Evolutionary conservation across 2,888 invertebrate species (phyloP).

Genomic region (Cryptops parisi): DNA sequence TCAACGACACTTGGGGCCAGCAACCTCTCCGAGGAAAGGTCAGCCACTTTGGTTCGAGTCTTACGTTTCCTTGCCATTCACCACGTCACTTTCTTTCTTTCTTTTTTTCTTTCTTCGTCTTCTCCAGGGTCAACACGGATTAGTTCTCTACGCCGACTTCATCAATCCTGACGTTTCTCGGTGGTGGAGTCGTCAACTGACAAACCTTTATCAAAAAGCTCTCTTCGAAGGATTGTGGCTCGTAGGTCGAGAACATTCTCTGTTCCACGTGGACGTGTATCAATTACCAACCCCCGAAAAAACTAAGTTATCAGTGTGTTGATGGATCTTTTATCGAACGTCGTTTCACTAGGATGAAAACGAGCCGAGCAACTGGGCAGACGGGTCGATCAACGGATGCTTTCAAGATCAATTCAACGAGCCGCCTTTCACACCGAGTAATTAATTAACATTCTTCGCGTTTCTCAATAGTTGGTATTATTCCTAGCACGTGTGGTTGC

Average conservation of each 20-base stretch:
- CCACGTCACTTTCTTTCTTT: background rate
- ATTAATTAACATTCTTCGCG: background rate
- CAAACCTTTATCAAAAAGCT: background rate
- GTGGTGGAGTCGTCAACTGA: conserved; percentile 6
- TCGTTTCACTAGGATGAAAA: background rate
- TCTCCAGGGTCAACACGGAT: background rate
- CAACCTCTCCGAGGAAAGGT: background rate
- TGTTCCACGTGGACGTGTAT: too few species aligned
- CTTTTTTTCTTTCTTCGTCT: background rate
- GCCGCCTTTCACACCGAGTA: background rate
- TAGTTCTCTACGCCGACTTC: background rate
- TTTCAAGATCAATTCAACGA: background rate
- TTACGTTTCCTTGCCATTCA: background rate
- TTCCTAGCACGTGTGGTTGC: too few species aligned
- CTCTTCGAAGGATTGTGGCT: conserved; percentile 4
- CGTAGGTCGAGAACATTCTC: background rate
- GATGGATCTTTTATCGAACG: background rate
- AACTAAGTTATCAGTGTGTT: background rate
- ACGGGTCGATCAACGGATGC: background rate
- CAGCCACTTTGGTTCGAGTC: background rate
- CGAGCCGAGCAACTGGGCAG: background rate
- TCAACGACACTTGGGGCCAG: conserved; percentile 1
- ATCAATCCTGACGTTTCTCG: background rate
- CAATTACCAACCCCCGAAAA: too few species aligned
- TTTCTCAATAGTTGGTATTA: too few species aligned